Evolutionary conservation across 2,113 vertebrate species (phyloP).

Genomic region (Eudyptes chrysolophus): DNA sequence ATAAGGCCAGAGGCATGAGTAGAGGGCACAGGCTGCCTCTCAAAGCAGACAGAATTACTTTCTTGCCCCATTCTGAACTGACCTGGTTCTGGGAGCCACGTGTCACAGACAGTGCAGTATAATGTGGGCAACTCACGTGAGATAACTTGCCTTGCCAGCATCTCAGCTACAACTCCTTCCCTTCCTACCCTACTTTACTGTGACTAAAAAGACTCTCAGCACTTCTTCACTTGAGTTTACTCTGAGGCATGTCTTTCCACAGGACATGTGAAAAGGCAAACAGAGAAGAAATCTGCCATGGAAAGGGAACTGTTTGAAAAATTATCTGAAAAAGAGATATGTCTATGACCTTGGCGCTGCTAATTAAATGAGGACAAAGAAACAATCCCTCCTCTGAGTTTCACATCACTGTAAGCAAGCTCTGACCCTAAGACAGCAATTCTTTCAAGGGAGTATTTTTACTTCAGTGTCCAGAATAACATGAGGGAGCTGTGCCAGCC

Average conservation of each 20-base stretch:
- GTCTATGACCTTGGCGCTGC: not conserved
- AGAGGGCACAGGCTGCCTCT: not conserved
- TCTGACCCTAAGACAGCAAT: not conserved
- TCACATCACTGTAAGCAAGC: not conserved
- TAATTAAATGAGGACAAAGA: not conserved
- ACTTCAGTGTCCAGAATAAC: not conserved
- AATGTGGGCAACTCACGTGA: not conserved
- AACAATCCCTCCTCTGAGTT: not conserved
- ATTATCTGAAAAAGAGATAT: not conserved
- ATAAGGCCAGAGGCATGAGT: not conserved
- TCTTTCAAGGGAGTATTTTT: not conserved
- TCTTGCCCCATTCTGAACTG: not conserved
- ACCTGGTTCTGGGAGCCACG: not conserved
- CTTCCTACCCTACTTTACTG: not conserved
- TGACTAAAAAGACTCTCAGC: not conserved
- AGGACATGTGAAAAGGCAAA: not conserved
- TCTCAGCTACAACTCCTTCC: not conserved
- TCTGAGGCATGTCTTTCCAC: not conserved
- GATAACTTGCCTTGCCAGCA: not conserved
- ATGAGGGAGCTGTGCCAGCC: not conserved
- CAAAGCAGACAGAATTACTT: not conserved
- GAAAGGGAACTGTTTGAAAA: not conserved
- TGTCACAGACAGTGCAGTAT: too few species aligned
- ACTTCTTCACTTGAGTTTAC: not conserved
- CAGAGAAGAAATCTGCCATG: not conserved